Evolutionary conservation across 2,113 vertebrate genomes (phyloP).

Genomic region (Larimichthys polyactis): DNA sequence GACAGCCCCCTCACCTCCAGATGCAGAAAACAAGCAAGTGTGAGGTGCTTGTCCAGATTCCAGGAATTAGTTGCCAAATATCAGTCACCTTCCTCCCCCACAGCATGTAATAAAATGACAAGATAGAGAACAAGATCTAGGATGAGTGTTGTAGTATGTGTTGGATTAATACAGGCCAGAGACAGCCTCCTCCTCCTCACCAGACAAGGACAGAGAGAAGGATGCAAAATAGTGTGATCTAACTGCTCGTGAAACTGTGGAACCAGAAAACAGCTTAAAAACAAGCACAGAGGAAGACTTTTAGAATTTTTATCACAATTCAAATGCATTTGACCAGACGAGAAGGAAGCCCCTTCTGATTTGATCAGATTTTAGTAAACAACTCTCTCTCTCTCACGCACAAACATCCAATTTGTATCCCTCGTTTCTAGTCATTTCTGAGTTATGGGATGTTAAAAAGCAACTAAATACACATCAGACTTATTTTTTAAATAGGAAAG

Average conservation of each 20-base stretch:
- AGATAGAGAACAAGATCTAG: slow-evolving; percentile 36
- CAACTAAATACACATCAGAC: neutral
- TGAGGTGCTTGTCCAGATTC: slow-evolving; percentile 66
- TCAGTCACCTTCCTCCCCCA: slow-evolving; percentile 71
- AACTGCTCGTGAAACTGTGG: slow-evolving; percentile 18
- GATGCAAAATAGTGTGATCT: slow-evolving; percentile 41
- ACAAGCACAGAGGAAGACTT: slow-evolving; percentile 24
- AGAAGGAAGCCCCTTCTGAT: slow-evolving; percentile 2
- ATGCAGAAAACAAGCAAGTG: slow-evolving; percentile 56
- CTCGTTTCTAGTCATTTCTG: neutral
- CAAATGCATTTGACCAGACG: slow-evolving; percentile 4
- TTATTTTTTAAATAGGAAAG: slow-evolving; percentile 9
- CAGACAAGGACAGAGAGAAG: slow-evolving; percentile 41
- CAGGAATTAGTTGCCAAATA: slow-evolving; percentile 60
- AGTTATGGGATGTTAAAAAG: slow-evolving; percentile 1
- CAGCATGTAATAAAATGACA: slow-evolving; percentile 59
- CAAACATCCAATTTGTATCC: neutral
- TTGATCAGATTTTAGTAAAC: slow-evolving; percentile 12
- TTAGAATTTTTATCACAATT: slow-evolving; percentile 7
- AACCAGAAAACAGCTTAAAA: slow-evolving; percentile 9
- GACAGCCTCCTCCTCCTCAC: slow-evolving; percentile 66
- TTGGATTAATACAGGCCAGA: slow-evolving; percentile 55
- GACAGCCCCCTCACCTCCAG: slow-evolving; percentile 37
- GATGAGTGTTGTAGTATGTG: slow-evolving; percentile 57
- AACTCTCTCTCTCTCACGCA: neutral